phyloP scores from a whole-genome alignment of 2,888 invertebrate species.

The Drosophila fungiperda region DNA sequence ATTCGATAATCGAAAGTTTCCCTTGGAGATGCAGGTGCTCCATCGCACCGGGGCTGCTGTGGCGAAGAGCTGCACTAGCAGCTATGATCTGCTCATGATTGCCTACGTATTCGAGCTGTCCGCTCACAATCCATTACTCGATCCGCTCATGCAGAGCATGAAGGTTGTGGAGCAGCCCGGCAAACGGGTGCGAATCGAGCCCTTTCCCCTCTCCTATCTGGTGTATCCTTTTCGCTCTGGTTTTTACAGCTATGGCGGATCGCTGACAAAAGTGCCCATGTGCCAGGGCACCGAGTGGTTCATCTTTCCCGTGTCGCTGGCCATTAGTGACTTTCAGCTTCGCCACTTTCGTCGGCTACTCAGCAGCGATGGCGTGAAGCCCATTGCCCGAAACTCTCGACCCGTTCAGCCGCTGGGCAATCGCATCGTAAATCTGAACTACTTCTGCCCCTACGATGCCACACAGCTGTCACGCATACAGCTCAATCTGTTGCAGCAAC shows the following conservation, averaged over 20 bases:
- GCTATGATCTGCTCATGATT: conserved; percentile 85
- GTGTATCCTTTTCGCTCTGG: conserved; percentile 86
- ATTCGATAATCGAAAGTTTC: conserved; percentile 86
- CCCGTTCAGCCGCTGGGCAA: conserved; percentile 82
- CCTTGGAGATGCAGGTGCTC: conserved; percentile 87
- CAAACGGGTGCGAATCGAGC: conserved; percentile 84
- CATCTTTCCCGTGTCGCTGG: conserved; percentile 87
- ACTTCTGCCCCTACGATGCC: conserved; percentile 77
- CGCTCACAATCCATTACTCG: conserved; percentile 87
- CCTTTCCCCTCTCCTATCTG: conserved; percentile 87
- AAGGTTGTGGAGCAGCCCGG: conserved; percentile 85
- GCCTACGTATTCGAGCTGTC: conserved; percentile 86
- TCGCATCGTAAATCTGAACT: conserved; percentile 77
- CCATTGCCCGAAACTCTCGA: conserved; percentile 83
- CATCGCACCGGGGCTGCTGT: conserved; percentile 76
- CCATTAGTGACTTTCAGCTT: conserved; percentile 86
- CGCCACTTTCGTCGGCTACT: conserved; percentile 83
- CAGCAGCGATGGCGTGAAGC: conserved; percentile 72
- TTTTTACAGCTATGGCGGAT: conserved; percentile 87
- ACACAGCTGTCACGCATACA: conserved; percentile 53
- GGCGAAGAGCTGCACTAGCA: conserved; percentile 65
- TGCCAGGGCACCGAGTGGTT: conserved; percentile 88
- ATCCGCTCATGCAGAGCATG: conserved; percentile 86
- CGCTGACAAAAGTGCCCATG: conserved; percentile 87
- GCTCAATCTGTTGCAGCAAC: conserved; percentile 48